A percentile compares a stretch with the other conserved stretches of the same genome.
Conservation (phyloP, 64 coral and sea anemone species). For the Pocillopora verrucosa region DNA sequence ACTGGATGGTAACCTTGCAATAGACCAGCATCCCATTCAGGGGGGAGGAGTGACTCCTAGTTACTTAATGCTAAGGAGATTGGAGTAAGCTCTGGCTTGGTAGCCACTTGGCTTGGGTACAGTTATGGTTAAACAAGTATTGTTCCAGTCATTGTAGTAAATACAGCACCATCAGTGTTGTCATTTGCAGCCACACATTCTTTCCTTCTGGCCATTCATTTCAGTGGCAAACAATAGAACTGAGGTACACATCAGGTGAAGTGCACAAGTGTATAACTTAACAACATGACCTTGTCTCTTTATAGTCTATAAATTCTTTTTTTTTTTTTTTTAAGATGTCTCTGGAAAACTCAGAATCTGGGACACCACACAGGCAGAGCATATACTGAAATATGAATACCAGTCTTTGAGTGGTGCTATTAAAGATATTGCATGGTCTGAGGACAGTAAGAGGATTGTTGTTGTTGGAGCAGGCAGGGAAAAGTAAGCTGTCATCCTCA, state of each 20-base stretch:
- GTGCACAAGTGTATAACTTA: not conserved
- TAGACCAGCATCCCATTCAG: too few relatives aligned
- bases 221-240: too few relatives aligned
- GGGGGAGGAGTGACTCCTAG: too few relatives aligned
- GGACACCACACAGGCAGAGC: conserved; percentile 92
- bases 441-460: conserved; percentile 93
- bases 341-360: conserved; percentile 87
- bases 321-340: conserved; percentile 62
- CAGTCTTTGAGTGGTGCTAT: conserved; percentile 55
- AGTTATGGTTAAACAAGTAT: too few relatives aligned
- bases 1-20: too few relatives aligned
- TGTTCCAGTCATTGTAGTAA: too few relatives aligned
- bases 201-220: too few relatives aligned
- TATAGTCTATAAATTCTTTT: not conserved
- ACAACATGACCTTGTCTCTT: not conserved
- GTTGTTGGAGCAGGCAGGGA: conserved; percentile 76
- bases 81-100: too few relatives aligned
- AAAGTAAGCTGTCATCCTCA: conserved; percentile 51
- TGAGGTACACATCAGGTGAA: not conserved
- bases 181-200: too few relatives aligned
- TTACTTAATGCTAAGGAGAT: too few relatives aligned
- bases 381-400: conserved; percentile 91
- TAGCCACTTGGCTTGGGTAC: too few relatives aligned
- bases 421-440: conserved; percentile 93
- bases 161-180: too few relatives aligned